These are phyloP conservation scores for Nothobranchius furzeri DNA, from an alignment of 2,113 vertebrate species.

Conservation along the genomic window DNA sequence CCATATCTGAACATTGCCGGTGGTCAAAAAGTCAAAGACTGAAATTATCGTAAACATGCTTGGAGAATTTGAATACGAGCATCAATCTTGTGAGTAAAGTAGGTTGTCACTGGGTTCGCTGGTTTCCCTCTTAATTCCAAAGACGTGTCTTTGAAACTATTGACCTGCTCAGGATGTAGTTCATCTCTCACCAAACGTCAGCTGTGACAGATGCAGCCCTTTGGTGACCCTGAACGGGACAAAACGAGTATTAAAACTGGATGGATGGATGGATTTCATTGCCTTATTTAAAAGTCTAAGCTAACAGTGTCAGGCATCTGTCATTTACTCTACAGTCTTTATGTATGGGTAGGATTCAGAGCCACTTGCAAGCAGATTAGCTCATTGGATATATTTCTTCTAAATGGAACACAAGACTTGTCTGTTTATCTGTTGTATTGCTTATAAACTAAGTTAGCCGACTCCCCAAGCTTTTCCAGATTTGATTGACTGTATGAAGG, in stretches of 20 bases:
- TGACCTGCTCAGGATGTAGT: not conserved
- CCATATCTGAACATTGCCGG: not conserved
- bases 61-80: not conserved
- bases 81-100: not conserved
- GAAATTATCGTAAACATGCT: not conserved
- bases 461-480: too few species aligned
- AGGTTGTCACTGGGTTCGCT: not conserved
- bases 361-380: not conserved
- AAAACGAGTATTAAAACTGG: not conserved
- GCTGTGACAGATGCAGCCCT: not conserved
- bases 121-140: not conserved
- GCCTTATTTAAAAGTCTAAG: not conserved
- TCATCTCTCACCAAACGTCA: not conserved
- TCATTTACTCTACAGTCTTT: not conserved
- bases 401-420: too few species aligned
- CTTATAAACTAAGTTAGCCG: too few species aligned
- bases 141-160: not conserved
- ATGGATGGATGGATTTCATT: not conserved
- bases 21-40: not conserved
- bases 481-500: too few species aligned
- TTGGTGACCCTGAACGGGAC: not conserved
- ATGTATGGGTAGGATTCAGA: not conserved
- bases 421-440: not conserved
- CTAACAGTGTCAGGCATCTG: not conserved
- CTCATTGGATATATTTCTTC: too few species aligned